phyloP scores from a whole-genome alignment of 2,113 vertebrate genomes.

The Paracyprichromis sp. region DNA sequence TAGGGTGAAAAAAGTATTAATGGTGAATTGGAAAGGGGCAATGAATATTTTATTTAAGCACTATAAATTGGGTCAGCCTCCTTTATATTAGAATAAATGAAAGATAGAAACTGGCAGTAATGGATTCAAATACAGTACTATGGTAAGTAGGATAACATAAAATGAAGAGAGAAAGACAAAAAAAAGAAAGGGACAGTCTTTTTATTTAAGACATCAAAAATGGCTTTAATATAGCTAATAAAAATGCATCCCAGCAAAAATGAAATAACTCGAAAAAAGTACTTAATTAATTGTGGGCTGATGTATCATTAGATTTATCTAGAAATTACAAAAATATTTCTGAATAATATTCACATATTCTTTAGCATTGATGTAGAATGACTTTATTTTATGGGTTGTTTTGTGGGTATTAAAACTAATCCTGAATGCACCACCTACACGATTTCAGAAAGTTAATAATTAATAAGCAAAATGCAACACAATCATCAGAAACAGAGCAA shows the following conservation, averaged over 20 bases:
- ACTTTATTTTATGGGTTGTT: not conserved
- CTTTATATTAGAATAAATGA: conserved; percentile 23
- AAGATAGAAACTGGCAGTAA: conserved; percentile 4
- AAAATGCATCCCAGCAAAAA: not conserved
- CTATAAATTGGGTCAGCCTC: conserved; percentile 34
- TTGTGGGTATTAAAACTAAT: not conserved
- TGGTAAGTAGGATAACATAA: not conserved
- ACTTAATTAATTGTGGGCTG: not conserved
- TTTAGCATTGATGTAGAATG: not conserved
- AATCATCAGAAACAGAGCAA: not conserved
- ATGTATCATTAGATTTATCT: not conserved
- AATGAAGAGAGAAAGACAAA: not conserved
- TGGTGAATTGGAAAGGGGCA: conserved; percentile 12
- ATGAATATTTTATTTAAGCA: conserved; percentile 41
- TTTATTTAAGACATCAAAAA: not conserved
- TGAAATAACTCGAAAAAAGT: not conserved
- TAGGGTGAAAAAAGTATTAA: conserved; percentile 16
- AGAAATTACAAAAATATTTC: not conserved
- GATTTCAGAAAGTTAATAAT: not conserved
- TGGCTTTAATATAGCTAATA: not conserved
- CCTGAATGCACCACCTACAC: not conserved
- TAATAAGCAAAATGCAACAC: not conserved
- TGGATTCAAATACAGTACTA: not conserved
- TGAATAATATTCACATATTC: not conserved
- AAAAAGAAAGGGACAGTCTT: not conserved